A percentile compares a stretch with the other conserved stretches of the same genome.
Conservation (phyloP, 1,140 invertebrate species). For the Drosophila nigromelanica region DNA sequence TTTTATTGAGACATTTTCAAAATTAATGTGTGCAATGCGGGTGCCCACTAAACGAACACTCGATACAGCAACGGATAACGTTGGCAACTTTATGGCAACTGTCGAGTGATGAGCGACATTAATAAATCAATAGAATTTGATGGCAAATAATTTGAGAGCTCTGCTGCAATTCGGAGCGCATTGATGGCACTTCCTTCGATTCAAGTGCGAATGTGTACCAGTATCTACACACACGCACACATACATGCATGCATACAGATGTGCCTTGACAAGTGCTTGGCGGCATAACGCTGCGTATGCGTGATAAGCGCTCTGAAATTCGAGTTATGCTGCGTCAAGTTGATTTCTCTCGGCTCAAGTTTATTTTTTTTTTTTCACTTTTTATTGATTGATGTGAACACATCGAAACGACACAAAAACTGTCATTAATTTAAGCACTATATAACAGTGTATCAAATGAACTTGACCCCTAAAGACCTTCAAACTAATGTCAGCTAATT, state of each 20-base stretch:
- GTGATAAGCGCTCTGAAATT: conserved; percentile 26
- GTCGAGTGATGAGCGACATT: conserved; percentile 62
- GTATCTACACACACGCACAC: neutral
- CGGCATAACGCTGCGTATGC: conserved; percentile 31
- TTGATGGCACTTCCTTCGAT: conserved; percentile 5
- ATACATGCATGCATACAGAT: neutral
- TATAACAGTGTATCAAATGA: neutral
- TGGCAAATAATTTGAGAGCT: conserved; percentile 67
- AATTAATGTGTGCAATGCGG: conserved; percentile 59
- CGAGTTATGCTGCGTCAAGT: conserved; percentile 8
- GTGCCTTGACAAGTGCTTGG: neutral
- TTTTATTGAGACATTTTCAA: conserved; percentile 75
- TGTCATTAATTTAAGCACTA: conserved; percentile 25
- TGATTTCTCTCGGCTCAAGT: conserved; percentile 9
- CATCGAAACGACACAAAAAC: conserved; percentile 18
- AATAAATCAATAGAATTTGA: conserved; percentile 78
- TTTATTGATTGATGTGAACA: conserved; percentile 64
- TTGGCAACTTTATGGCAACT: conserved; percentile 41
- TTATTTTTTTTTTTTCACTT: conserved; percentile 1
- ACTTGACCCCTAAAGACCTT: no score
- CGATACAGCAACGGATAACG: conserved; percentile 21
- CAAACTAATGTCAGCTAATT: conserved; percentile 5
- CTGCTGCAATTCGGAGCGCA: conserved; percentile 44
- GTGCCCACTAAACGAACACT: conserved; percentile 1
- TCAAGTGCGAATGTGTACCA: neutral